phyloP scores from a whole-genome alignment of 2,888 invertebrate genomes.

The Criorhina ranunculi region DNA sequence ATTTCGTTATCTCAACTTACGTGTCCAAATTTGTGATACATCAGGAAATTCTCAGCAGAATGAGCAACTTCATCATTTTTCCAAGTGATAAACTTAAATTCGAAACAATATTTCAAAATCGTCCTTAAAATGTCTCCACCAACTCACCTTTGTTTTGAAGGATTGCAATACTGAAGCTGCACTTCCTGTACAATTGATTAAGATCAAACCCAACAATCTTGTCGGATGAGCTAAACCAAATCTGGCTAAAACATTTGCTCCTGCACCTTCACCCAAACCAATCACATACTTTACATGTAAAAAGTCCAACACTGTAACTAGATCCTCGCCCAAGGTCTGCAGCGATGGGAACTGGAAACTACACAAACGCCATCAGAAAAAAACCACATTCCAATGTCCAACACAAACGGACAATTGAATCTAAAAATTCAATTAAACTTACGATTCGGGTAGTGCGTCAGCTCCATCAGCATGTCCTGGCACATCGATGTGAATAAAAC shows the following conservation, averaged over 20 bases:
- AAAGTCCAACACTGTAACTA: constrained; percentile 92
- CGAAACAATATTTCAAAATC: constrained; percentile 37
- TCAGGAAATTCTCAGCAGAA: constrained; percentile 94
- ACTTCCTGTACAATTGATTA: constrained; percentile 95
- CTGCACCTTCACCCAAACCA: constrained; percentile 94
- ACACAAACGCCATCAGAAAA: constrained; percentile 71
- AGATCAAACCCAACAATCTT: constrained; percentile 90
- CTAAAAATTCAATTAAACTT: constrained; percentile 80
- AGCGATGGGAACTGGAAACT: constrained; percentile 93
- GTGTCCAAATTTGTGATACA: constrained; percentile 96
- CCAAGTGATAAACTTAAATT: constrained; percentile 90
- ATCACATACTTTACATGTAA: constrained; percentile 93
- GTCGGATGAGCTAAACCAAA: constrained; percentile 93
- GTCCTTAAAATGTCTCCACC: neutral
- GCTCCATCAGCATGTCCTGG: constrained; percentile 95
- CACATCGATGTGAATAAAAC: constrained; percentile 94
- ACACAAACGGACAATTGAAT: no score
- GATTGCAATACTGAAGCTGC: constrained; percentile 94
- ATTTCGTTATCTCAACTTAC: constrained; percentile 87
- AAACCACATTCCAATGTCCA: no score
- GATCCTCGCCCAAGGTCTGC: constrained; percentile 92
- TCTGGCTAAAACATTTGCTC: constrained; percentile 93
- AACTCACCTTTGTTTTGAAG: constrained; percentile 90
- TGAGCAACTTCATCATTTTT: constrained; percentile 93
- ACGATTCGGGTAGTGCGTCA: constrained; percentile 90